Evolutionary conservation across 2,113 vertebrate species (phyloP), one percentile per base, ranked within the genome.

Genomic region (Tragelaphus strepsiceros): DNA sequence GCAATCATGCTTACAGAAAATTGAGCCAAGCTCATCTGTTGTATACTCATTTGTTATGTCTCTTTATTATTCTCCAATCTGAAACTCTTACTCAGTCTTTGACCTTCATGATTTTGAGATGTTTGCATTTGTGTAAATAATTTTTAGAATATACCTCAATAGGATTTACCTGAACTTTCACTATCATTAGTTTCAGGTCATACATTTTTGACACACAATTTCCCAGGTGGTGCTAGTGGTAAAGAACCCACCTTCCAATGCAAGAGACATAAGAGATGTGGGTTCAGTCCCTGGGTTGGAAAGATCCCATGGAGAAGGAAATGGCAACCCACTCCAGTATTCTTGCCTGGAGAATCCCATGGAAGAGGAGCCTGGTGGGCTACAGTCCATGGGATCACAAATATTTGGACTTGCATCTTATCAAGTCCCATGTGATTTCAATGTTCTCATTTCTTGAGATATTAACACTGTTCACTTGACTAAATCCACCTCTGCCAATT

Each of bases 171-270:
- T 93, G 1, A 28, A 3, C 5, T 26, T 3, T 16, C 32, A 61
- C 16, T 30, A 71, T 43, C 58, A 49, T 15, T 93, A 51, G 30
- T 49, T 92, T 64, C 22, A 46, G 21, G 1, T 74, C 39, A 43
- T 62, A 22, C 0, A 26, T 88, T 51, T 56, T 46, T 28, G 56
- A 5, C 28, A 11, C 35, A 39, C 21, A 74, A 74, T 43, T 77
- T 77, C 15, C 35, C 35, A 77, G 35, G 35, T 1, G 0, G 71
- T 0, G 0, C 71, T 77, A 43, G 35, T 77, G 35, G 22, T 77
- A 77, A 77, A 43, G 35, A 77, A 26, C 71, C 1, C 6, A 1
- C 22, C 71, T 43, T 43, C 71, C 35, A 74, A 43, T 43, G 71
- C 22, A 77, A 6, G 71, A 43, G 11, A 77, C 71, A 22, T 43